phyloP scores from a whole-genome alignment of 2,113 vertebrate genomes.

The Pseudorhombus dupliciocellatus region DNA sequence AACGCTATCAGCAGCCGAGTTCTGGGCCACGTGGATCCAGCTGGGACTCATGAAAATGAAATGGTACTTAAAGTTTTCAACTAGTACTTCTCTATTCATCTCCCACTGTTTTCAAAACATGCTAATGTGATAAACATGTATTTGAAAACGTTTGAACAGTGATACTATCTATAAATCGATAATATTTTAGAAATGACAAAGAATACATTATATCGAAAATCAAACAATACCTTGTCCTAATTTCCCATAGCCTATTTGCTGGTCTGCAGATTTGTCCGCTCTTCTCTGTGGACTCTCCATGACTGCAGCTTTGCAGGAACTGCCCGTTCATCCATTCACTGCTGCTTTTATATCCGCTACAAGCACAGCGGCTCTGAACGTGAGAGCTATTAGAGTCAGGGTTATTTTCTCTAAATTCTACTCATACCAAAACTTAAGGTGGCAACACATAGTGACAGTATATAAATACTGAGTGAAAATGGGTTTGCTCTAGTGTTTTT shows the following conservation, averaged over 20 bases:
- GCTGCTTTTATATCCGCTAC: neutral
- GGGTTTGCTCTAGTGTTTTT: neutral
- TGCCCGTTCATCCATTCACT: neutral
- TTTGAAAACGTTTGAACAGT: no score
- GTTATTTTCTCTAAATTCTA: no score
- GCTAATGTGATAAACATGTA: no score
- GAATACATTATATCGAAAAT: no score
- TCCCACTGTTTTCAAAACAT: no score
- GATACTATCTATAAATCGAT: no score
- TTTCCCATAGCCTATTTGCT: neutral
- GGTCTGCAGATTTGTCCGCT: neutral
- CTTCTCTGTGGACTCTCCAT: neutral
- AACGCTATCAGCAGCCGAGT: neutral
- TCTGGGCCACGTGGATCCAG: neutral
- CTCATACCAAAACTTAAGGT: no score
- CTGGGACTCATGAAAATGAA: neutral
- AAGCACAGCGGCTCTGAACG: neutral
- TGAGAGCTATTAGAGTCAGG: neutral
- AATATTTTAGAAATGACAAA: no score
- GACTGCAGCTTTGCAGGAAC: neutral
- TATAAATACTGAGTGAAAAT: neutral
- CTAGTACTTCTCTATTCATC: no score
- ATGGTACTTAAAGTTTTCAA: no score
- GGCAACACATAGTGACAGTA: no score
- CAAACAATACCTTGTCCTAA: neutral